Base-by-base conservation (phyloP, 2,888 invertebrate genomes). In the Thecophora atra region DNA sequence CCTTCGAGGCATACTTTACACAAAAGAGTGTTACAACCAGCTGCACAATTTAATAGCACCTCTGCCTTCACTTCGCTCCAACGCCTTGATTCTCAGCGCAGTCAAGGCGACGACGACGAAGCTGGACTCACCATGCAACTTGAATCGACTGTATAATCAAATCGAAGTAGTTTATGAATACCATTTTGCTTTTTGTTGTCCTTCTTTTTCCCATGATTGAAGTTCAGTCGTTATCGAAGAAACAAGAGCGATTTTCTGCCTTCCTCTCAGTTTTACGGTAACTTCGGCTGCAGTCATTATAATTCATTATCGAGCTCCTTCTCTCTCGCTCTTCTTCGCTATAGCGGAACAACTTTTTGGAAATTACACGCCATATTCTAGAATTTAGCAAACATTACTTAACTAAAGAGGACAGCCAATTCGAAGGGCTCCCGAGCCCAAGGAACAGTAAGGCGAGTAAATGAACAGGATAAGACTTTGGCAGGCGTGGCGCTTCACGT, bases 1-100 rank as follows among this genome's bases (percentile, higher is more conserved):
- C 69, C 69, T 47, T 8, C 51, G 26, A 51, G 60, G 56, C 42
- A 56, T 52, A 30, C 24, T 56, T 67, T 37, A 67, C 67, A 54
- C 30, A 58, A 37, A 58, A 13, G 44, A 28, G 37, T 1, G 58
- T n/a, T n/a, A 47, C 47, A 47, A 51, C 19, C 21, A 44, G 52
- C 70, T 70, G 3, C 37, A 37, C 37, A 37, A 37, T 37, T 52
- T 19, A 58, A 51, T 6, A 21, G 37, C 1, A 21, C 54, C 54
- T 54, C 24, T 21, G 2, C 2, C 24, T 21, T 54, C 21, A 11
- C 54, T n/a, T 11, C 54, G 56, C 66, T 5, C 66, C 71, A 5
- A 54, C 56, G 1, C 51, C 51, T n/a, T n/a, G n/a, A n/a, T n/a
- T n/a, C 1, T 3, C 51, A 15, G 51, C 51, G 8, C 21, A 19